A percentile compares a stretch with the other conserved stretches of the same genome.
These are phyloP conservation scores for Drosophila lacertosa DNA, from an alignment of 1,140 invertebrate genomes.

Conservation along the genomic window DNA sequence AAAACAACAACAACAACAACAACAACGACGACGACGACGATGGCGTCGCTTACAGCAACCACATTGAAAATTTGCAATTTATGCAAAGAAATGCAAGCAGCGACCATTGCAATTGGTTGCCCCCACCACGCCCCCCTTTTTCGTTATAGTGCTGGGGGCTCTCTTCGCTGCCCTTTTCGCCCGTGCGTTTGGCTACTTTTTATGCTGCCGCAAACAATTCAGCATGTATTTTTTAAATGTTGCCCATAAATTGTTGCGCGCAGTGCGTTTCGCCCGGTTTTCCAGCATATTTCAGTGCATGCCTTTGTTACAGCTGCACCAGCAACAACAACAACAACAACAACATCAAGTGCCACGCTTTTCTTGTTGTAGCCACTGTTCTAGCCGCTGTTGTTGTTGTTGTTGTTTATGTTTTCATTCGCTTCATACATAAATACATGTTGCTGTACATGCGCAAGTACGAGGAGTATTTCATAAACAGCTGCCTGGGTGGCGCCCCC, in stretches of 20 bases:
- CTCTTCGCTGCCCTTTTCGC: background rate
- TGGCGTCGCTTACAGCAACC: conserved; percentile 4
- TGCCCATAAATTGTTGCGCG: conserved; percentile 79
- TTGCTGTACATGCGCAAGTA: conserved; percentile 58
- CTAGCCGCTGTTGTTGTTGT: conserved; percentile 25
- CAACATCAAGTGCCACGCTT: conserved; percentile 35
- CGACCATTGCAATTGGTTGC: conserved; percentile 30
- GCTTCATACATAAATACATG: conserved; percentile 81
- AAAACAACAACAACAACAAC: background rate
- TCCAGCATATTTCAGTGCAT: conserved; percentile 75
- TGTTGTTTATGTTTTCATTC: conserved; percentile 78
- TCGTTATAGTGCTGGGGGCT: conserved; percentile 8
- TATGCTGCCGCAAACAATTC: conserved; percentile 80
- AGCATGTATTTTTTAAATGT: conserved; percentile 76
- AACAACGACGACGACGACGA: background rate
- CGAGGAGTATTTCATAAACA: conserved; percentile 77
- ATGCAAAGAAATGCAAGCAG: conserved; percentile 75
- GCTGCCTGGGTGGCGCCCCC: conserved; percentile 64
- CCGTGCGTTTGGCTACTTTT: conserved; percentile 69
- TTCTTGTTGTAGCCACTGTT: conserved; percentile 45
- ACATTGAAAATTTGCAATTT: conserved; percentile 72
- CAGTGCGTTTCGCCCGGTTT: conserved; percentile 69
- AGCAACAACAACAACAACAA: conserved; percentile 20
- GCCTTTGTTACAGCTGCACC: conserved; percentile 59
- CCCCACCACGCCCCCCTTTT: background rate